A percentile compares a stretch with the other conserved stretches of the same genome.
These are phyloP conservation scores for Bujurquina vittata DNA, from an alignment of 2,113 vertebrate species.

Conservation along the genomic window DNA sequence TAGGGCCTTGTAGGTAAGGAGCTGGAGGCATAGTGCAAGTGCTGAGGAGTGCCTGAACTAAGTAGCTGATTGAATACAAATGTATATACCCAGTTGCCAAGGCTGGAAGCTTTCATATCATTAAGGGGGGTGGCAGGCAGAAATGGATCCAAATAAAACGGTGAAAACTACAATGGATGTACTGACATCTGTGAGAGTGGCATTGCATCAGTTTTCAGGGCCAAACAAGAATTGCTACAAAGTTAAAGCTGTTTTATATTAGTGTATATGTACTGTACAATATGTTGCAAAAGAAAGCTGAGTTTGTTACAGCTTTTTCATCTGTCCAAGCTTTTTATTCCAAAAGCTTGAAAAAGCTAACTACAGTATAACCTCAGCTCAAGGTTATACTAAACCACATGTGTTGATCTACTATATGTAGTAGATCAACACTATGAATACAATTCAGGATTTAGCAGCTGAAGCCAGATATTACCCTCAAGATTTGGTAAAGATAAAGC, in stretches of 20 bases:
- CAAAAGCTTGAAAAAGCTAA: background rate
- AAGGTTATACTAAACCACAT: background rate
- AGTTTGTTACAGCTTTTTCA: background rate
- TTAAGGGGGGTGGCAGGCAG: background rate
- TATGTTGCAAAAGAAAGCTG: background rate
- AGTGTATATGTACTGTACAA: background rate
- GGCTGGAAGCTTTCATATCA: slow-evolving; percentile 30
- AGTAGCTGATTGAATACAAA: slow-evolving; percentile 52
- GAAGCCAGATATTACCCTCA: background rate
- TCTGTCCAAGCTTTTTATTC: background rate
- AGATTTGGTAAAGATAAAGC: background rate
- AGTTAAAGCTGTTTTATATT: background rate
- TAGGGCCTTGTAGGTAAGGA: slow-evolving; percentile 42
- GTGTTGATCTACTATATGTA: rapidly evolving
- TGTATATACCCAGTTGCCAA: slow-evolving; percentile 35
- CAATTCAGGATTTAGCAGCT: background rate
- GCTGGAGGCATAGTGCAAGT: slow-evolving; percentile 17
- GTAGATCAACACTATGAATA: rapidly evolving
- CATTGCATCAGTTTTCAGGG: background rate
- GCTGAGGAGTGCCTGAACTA: slow-evolving; percentile 45
- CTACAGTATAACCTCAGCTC: background rate
- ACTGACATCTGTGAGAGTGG: background rate
- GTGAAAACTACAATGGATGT: background rate
- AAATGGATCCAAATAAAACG: slow-evolving; percentile 12
- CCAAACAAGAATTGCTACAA: background rate